Evolutionary conservation across 2,113 vertebrate genomes (phyloP).

Genomic region (Fregata magnificens): DNA sequence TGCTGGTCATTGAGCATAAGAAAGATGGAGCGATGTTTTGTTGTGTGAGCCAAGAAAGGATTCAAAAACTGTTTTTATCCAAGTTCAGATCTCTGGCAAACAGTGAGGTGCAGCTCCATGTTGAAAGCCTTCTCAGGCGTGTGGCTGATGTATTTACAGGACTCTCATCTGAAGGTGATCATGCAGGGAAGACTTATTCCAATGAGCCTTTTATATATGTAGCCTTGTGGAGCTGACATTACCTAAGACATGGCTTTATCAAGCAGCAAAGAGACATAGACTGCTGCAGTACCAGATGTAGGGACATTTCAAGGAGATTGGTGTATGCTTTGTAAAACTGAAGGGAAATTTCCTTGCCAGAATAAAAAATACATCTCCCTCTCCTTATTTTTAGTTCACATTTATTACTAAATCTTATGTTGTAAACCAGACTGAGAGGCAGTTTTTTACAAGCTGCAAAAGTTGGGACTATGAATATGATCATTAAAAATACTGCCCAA

Average conservation of each 20-base stretch:
- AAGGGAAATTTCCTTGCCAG: not conserved
- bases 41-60: not conserved
- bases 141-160: not conserved
- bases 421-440: not conserved
- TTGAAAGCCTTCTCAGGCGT: not conserved
- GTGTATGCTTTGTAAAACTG: not conserved
- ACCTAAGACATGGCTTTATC: not conserved
- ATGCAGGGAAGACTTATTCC: not conserved
- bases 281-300: not conserved
- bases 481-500: not conserved
- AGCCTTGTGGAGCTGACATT: not conserved
- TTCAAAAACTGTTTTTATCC: not conserved
- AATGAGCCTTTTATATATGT: not conserved
- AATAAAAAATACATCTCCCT: not conserved
- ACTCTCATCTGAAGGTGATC: not conserved
- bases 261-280: not conserved
- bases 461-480: not conserved
- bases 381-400: not conserved
- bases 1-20: not conserved
- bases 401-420: not conserved
- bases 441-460: not conserved
- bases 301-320: conserved; percentile 8
- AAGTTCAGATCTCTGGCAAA: not conserved
- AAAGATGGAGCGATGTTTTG: not conserved
- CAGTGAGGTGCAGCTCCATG: not conserved